Percentiles rank a stretch among this genome's conserved stretches.
These are phyloP conservation scores for Amblyteles armatorius DNA, from an alignment of 2,888 invertebrate genomes.

Conservation along the genomic window DNA sequence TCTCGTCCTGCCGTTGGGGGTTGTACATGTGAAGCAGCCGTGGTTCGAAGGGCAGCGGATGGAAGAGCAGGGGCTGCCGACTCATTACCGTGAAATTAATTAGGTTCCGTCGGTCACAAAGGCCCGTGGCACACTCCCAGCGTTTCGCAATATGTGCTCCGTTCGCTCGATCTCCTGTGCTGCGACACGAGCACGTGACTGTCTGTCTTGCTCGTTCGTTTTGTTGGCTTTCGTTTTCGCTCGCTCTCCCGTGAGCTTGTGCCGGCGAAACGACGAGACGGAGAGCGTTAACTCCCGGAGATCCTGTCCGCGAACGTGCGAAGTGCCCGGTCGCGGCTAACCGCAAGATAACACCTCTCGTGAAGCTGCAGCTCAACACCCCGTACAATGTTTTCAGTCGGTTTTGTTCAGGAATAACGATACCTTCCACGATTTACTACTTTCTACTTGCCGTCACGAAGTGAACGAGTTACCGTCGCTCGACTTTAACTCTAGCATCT, in stretches of 20 bases:
- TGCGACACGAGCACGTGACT: constrained; percentile 23
- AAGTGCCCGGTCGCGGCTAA: constrained; percentile 53
- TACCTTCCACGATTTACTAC: neutral
- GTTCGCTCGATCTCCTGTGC: neutral
- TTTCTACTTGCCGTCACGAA: too few species aligned
- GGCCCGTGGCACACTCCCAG: constrained; percentile 64
- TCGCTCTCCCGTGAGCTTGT: neutral
- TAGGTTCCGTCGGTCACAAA: constrained; percentile 79
- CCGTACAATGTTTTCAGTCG: constrained; percentile 7
- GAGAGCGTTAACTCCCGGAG: neutral
- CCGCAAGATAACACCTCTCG: constrained; percentile 59
- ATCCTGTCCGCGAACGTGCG: constrained; percentile 34
- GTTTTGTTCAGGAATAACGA: neutral
- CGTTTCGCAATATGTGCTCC: neutral
- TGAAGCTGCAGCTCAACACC: neutral
- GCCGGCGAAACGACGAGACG: neutral
- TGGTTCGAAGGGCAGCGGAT: constrained; percentile 7
- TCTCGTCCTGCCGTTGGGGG: neutral
- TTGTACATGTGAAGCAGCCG: neutral
- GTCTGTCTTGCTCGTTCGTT: constrained; percentile 9
- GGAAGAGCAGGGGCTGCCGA: constrained; percentile 65
- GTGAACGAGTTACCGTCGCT: too few species aligned
- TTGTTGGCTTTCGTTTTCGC: constrained; percentile 17
- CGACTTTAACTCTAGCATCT: neutral
- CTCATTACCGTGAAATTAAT: constrained; percentile 78